These are phyloP conservation scores for Typhlichthys subterraneus DNA, from an alignment of 2,797 vertebrate genomes.

Conservation along the genomic window DNA sequence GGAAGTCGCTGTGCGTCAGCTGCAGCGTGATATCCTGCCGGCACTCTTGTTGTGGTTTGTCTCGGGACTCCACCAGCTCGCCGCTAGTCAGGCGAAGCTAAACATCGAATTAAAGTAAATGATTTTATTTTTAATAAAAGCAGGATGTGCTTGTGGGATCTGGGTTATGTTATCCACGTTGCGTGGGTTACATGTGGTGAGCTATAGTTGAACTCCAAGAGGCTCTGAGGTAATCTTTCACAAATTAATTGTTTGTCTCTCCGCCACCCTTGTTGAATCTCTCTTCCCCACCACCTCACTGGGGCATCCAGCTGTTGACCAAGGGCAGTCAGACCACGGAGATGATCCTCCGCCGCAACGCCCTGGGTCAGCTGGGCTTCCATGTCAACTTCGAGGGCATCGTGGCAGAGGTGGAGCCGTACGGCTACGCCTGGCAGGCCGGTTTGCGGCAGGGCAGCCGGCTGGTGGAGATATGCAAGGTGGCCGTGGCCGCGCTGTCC, in stretches of 20 bases:
- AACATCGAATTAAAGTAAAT: conserved; percentile 7
- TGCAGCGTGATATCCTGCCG: background rate
- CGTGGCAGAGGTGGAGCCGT: conserved; percentile 96
- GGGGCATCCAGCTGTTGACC: conserved; percentile 83
- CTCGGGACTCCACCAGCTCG: conserved; percentile 6
- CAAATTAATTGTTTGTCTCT: background rate
- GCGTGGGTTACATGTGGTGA: no score
- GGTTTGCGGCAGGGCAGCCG: conserved; percentile 94
- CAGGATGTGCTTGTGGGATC: conserved; percentile 1
- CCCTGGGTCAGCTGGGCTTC: conserved; percentile 95
- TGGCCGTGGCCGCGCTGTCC: conserved; percentile 91
- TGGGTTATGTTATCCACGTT: background rate
- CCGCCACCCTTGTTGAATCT: background rate
- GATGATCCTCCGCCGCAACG: conserved; percentile 96
- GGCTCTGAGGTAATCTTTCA: no score
- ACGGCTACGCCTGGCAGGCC: conserved; percentile 95
- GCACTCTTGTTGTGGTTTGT: conserved; percentile 1
- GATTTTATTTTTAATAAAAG: conserved; percentile 6
- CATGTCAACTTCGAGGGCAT: conserved; percentile 98
- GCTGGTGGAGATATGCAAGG: conserved; percentile 97
- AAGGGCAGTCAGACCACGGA: conserved; percentile 95
- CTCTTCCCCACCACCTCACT: background rate
- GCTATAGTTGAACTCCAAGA: no score
- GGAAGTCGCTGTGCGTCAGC: background rate
- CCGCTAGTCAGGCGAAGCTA: conserved; percentile 1